Evolutionary conservation across 92 coral and sea anemone species (phyloP), one percentile per base, ranked within the genome.

Genomic region (Nematostella vectensis): DNA sequence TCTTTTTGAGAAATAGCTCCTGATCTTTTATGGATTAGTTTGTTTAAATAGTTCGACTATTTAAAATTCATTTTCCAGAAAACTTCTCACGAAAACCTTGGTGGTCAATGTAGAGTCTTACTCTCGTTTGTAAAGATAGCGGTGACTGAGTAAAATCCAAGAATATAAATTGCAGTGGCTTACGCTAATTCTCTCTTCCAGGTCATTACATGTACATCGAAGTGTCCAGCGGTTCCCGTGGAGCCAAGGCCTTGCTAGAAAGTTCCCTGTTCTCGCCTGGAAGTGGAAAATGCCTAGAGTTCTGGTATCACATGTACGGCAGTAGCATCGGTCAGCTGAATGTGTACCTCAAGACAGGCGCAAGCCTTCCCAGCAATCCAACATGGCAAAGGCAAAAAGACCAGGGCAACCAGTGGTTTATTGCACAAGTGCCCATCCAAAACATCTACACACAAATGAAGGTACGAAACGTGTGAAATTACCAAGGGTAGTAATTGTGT

Each of bases 281-380:
- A 49, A 59, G 81, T 42, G 98, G 96, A 28, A 91, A 83, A 50
- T 91, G 98, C 12, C 60, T 91, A 16, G 78, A 76, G 47, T 91
- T 91, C 63, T 91, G 98, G 98, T 91, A 81, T 55, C 98, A 91
- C 31, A 91, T 91, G 98, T 82, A 81, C 62, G 98, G 98, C 15
- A 70, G 68, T 49, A 80, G 86, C 27, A 83, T 91, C 27, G 98
- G 98, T 4, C 48, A 69, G 55, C 81, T 91, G 57, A 91, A 86
- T 48, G 83, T 86, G 11, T 83, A 83, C 57, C 48, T 86, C 10
- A 30, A 59, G 70, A 70, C 78, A 24, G 64, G 84, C 2, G 48
- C 29, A 16, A 50, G 45, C 43, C 25, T 64, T n/a, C 77, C 98
- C 31, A 42, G 65, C n/a, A 52, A 9, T 26, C 79, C 96, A 0